These are phyloP conservation scores for Maniola jurtina DNA, from an alignment of 1,140 invertebrate genomes.

Conservation along the genomic window DNA sequence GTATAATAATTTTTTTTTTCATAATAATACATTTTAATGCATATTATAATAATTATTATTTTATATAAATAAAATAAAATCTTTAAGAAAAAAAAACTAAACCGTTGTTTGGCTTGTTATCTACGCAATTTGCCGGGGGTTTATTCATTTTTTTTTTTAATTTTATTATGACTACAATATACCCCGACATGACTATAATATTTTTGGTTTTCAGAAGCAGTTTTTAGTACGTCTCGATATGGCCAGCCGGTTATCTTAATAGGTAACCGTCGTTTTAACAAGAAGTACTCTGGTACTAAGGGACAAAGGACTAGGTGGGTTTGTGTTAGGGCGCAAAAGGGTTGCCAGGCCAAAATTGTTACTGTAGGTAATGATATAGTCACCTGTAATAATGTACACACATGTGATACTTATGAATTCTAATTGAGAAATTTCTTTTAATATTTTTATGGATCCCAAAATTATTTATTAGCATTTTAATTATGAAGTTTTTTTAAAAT, in stretches of 20 bases:
- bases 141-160: not conserved
- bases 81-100: too few species aligned
- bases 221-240: slow-evolving; percentile 32
- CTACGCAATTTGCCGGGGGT: too few species aligned
- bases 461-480: too few species aligned
- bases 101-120: too few species aligned
- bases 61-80: too few species aligned
- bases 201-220: slow-evolving; percentile 25
- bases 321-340: slow-evolving; percentile 33
- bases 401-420: slow-evolving; percentile 7
- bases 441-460: too few species aligned
- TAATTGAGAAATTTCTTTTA: not conserved
- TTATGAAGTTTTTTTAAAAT: too few species aligned
- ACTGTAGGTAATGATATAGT: slow-evolving; percentile 38
- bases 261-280: slow-evolving; percentile 43
- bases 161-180: not conserved
- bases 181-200: not conserved
- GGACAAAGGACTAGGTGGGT: slow-evolving; percentile 34
- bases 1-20: too few species aligned
- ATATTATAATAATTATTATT: too few species aligned
- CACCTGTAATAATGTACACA: slow-evolving; percentile 17
- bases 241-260: slow-evolving; percentile 48
- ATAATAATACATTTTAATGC: too few species aligned
- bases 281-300: slow-evolving; percentile 30
- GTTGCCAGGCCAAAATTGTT: slow-evolving; percentile 39